phyloP scores from a whole-genome alignment of 2,888 invertebrate species.

The Aethes cnicana region DNA sequence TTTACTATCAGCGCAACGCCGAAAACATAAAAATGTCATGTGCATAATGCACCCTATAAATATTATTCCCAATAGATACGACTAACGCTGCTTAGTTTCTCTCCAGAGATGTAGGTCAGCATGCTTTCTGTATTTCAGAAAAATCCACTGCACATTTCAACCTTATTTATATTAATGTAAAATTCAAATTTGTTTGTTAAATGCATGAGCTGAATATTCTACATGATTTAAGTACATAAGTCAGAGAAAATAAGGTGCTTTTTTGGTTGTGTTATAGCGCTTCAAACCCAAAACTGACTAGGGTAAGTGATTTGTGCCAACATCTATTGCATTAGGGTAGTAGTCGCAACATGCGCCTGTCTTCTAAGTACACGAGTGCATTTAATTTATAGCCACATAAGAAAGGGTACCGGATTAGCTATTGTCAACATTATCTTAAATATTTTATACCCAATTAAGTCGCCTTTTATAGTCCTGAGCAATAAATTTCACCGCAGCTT shows the following conservation, averaged over 20 bases:
- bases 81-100: constrained; percentile 70
- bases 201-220: background rate
- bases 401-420: constrained; percentile 70
- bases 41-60: constrained; percentile 80
- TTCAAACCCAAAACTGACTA: constrained; percentile 39
- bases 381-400: constrained; percentile 68
- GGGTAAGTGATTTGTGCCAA: constrained; percentile 63
- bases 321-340: constrained; percentile 66
- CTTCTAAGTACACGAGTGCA: constrained; percentile 56
- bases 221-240: constrained; percentile 27
- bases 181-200: constrained; percentile 44
- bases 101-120: constrained; percentile 80
- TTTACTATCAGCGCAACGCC: constrained; percentile 65
- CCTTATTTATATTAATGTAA: constrained; percentile 45
- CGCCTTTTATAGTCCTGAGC: constrained; percentile 52
- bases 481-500: constrained; percentile 59
- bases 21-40: constrained; percentile 80
- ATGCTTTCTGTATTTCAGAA: constrained; percentile 52
- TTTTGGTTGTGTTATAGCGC: constrained; percentile 25
- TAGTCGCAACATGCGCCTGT: constrained; percentile 65
- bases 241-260: constrained; percentile 17
- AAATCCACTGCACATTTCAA: constrained; percentile 41
- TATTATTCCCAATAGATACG: constrained; percentile 72
- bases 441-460: constrained; percentile 70
- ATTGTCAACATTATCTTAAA: constrained; percentile 76